Evolutionary conservation across 2,888 invertebrate genomes (phyloP), one percentile per base, ranked within the genome.

Genomic region (Ariolimax columbianus): DNA sequence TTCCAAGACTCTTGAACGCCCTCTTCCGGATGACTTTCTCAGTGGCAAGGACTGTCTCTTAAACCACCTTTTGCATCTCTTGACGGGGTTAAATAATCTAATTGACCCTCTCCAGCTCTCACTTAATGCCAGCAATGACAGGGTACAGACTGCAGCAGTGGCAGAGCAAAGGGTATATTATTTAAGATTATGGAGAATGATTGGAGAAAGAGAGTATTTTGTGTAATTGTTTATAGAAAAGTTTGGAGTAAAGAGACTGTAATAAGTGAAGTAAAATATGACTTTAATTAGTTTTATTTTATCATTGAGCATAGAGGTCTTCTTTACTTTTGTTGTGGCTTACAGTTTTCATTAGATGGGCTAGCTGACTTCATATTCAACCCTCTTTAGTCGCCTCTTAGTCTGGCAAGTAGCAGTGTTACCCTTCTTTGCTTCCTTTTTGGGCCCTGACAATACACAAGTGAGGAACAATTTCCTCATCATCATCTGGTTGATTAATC

Each of bases 41-140:
- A 87, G 88, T n/a, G 89, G 88, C 19, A 83, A 80, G 14, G 77
- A 77, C 75, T 87, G 89, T 78, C 88, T 89, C 70, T 84, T 92
- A 33, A 92, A 92, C 84, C 86, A 88, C 30, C 86, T 91, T 43
- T 88, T 92, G 38, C 89, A 91, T 72, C 90, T 92, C 66, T 86
- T 92, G 47, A 92, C 93, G 1, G 90, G 92, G 26, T 87, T 94
- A 26, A 87, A 88, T 7, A 89, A 93, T 73, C 92, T 93, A 83
- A 89, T 94, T 30, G 89, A 91, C 82, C 90, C 92, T 0, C 91
- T 93, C 72, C 92, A 93, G 77, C 88, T 94, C 9, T 92, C 93
- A 19, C 91, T 92, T 89, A 92, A 92, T 86, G 90, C 90, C 43
- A 66, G 85, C 30, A 38, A 59, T 26, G 68, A 81, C 40, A 79